These are phyloP conservation scores for Penaeus monodon DNA, from an alignment of 2,888 invertebrate species.

Conservation along the genomic window DNA sequence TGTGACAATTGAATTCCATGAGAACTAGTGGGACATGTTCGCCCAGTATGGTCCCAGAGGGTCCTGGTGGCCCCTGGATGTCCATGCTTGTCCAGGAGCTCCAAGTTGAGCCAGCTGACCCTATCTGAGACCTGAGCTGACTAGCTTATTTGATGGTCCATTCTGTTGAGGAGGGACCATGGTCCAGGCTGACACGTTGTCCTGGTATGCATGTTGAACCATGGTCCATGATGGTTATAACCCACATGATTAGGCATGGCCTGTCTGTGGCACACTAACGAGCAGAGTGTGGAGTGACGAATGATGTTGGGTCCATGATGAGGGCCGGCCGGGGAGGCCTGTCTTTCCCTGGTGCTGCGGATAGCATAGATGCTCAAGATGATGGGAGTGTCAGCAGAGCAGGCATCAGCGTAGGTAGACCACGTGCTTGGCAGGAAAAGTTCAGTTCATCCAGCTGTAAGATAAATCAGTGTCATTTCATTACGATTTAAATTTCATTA, in stretches of 20 bases:
- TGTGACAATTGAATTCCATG: too few relatives aligned
- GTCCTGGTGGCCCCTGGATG: slow-evolving; percentile 6
- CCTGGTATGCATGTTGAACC: slow-evolving; percentile 20
- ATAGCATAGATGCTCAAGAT: slow-evolving; percentile 48
- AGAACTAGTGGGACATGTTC: too few relatives aligned
- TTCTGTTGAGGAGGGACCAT: slow-evolving; percentile 3
- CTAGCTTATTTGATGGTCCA: slow-evolving; percentile 26
- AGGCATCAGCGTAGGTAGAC: slow-evolving; percentile 34
- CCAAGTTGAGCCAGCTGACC: background rate
- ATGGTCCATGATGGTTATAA: slow-evolving; percentile 30
- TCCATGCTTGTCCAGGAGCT: slow-evolving; percentile 10
- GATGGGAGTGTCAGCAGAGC: slow-evolving; percentile 31
- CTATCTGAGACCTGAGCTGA: background rate
- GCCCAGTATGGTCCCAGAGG: too few relatives aligned
- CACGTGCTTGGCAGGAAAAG: slow-evolving; percentile 4
- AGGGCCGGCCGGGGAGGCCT: slow-evolving; percentile 33
- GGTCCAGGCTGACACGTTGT: slow-evolving; percentile 25
- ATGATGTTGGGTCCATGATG: slow-evolving; percentile 33
- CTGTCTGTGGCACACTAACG: slow-evolving; percentile 7
- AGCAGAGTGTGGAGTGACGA: slow-evolving; percentile 9
- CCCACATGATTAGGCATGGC: slow-evolving; percentile 25
- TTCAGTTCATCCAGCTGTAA: slow-evolving; percentile 31
- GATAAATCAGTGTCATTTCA: background rate
- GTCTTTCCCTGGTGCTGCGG: slow-evolving; percentile 46
- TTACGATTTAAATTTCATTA: too few relatives aligned